A percentile compares a stretch with the other conserved stretches of the same genome.
Conservation (phyloP, 2,888 invertebrate species). For the Caenorhabditis zanzibari region DNA sequence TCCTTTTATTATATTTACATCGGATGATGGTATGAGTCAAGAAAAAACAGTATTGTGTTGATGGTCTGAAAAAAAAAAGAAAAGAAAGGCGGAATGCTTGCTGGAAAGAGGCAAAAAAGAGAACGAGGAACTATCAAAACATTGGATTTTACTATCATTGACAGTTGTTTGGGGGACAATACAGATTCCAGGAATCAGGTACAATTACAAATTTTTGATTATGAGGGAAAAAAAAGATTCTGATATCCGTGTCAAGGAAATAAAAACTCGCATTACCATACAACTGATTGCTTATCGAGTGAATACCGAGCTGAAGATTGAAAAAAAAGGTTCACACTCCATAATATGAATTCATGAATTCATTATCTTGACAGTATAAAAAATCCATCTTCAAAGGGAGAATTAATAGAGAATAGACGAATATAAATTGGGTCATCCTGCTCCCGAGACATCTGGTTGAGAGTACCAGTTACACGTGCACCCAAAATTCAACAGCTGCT, state of each 20-base stretch:
- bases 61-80: constrained; percentile 18
- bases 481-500: constrained; percentile 24
- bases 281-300: too few relatives aligned
- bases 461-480: constrained; percentile 15
- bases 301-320: too few relatives aligned
- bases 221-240: too few relatives aligned
- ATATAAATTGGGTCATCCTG: constrained; percentile 9
- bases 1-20: constrained; percentile 47
- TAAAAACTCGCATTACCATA: too few relatives aligned
- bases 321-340: too few relatives aligned
- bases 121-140: constrained; percentile 37
- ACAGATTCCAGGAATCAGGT: too few relatives aligned
- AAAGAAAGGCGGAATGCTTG: constrained; percentile 18
- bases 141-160: constrained; percentile 38
- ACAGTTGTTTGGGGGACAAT: constrained; percentile 12
- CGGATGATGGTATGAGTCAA: constrained; percentile 55
- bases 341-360: too few relatives aligned
- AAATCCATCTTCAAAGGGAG: background rate
- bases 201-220: too few relatives aligned
- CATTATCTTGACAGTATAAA: too few relatives aligned
- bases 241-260: too few relatives aligned
- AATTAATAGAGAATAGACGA: background rate
- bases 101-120: constrained; percentile 35
- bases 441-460: constrained; percentile 9
- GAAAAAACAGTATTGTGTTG: constrained; percentile 44